A percentile compares a stretch with the other conserved stretches of the same genome.
These are phyloP conservation scores for Drosophila hydei DNA, from an alignment of 1,140 invertebrate genomes.

Conservation along the genomic window DNA sequence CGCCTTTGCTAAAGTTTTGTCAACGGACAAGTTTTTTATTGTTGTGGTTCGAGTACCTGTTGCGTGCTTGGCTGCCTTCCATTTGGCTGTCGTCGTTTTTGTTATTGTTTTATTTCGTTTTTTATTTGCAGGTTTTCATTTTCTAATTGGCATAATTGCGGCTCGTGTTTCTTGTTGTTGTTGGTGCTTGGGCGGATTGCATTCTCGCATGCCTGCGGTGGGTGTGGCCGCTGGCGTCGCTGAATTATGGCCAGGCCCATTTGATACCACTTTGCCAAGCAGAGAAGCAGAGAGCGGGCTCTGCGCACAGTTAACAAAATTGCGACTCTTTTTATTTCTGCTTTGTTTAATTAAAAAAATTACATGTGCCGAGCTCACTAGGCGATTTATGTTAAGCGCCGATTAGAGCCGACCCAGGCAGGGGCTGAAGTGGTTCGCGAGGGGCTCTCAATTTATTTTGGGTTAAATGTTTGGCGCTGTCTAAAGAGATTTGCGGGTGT, in stretches of 20 bases:
- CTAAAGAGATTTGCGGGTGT: slow-evolving; percentile 52
- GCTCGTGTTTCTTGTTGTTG: slow-evolving; percentile 71
- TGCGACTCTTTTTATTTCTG: slow-evolving; percentile 39
- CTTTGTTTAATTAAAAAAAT: slow-evolving; percentile 57
- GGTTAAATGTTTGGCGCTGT: slow-evolving; percentile 56
- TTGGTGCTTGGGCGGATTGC: slow-evolving; percentile 44
- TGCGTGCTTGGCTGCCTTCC: slow-evolving; percentile 51
- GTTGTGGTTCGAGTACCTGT: slow-evolving; percentile 52
- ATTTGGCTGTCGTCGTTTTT: neutral
- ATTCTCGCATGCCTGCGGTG: slow-evolving; percentile 67
- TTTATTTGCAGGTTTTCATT: slow-evolving; percentile 67
- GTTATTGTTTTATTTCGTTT: slow-evolving; percentile 1
- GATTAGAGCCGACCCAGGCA: slow-evolving; percentile 48
- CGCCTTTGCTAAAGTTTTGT: slow-evolving; percentile 68
- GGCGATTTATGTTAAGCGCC: slow-evolving; percentile 77
- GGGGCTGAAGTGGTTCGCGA: neutral
- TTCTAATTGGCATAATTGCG: slow-evolving; percentile 84
- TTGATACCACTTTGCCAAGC: slow-evolving; percentile 21
- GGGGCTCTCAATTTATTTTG: slow-evolving; percentile 64
- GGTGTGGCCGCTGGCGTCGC: slow-evolving; percentile 60
- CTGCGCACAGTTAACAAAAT: slow-evolving; percentile 21
- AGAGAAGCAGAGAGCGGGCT: neutral
- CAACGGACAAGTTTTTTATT: slow-evolving; percentile 46
- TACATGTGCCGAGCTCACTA: slow-evolving; percentile 57
- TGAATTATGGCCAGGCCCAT: slow-evolving; percentile 62